phyloP scores from a whole-genome alignment of 2,113 vertebrate genomes.

The Gavia stellata region DNA sequence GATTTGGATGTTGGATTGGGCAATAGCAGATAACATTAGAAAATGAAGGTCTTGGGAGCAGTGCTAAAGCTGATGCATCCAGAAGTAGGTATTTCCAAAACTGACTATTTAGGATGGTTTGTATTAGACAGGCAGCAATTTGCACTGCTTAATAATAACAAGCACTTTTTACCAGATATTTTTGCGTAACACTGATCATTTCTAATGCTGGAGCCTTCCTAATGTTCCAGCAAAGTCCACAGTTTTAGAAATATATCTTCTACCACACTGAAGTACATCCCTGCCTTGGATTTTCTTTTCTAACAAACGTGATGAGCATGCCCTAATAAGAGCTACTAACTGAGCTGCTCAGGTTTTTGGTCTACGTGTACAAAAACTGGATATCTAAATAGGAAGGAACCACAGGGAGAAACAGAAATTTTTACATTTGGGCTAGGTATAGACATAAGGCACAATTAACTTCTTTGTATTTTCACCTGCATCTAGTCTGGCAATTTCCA shows the following conservation, averaged over 20 bases:
- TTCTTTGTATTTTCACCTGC: background rate
- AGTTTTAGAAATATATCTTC: background rate
- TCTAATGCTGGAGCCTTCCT: background rate
- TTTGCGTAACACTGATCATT: background rate
- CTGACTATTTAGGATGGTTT: background rate
- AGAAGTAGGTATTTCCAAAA: background rate
- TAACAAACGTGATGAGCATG: background rate
- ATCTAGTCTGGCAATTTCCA: conserved; percentile 17
- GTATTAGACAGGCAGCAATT: background rate
- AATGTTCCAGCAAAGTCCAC: background rate
- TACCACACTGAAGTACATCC: background rate
- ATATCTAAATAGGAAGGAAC: background rate
- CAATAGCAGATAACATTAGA: background rate
- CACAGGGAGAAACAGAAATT: background rate
- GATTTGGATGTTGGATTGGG: background rate
- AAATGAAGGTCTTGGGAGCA: background rate
- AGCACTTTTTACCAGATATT: background rate
- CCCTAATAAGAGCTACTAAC: background rate
- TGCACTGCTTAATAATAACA: background rate
- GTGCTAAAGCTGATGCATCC: background rate
- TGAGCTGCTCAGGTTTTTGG: background rate
- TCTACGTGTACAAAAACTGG: fast-evolving
- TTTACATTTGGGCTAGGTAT: background rate
- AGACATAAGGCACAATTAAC: background rate
- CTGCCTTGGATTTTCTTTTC: background rate